A percentile compares a stretch with the other conserved stretches of the same genome.
Conservation (phyloP, 2,113 vertebrate genomes). For the Oceanites oceanicus region DNA sequence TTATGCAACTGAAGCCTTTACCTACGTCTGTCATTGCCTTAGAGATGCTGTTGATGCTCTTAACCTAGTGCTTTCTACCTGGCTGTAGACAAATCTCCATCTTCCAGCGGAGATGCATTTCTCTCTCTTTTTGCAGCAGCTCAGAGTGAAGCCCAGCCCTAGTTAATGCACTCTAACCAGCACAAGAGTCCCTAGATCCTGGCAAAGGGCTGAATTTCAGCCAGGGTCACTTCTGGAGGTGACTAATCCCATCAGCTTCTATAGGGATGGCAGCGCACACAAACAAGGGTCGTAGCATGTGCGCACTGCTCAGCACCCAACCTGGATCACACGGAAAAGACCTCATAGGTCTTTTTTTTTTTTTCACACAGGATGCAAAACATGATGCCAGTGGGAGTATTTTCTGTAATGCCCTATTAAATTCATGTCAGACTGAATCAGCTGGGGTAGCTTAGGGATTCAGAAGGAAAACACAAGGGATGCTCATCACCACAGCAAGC, state of each 20-base stretch:
- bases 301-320: neutral
- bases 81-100: neutral
- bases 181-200: neutral
- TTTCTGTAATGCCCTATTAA: neutral
- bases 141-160: neutral
- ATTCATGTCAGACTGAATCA: neutral
- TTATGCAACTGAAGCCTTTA: neutral
- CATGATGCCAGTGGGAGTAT: neutral
- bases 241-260: neutral
- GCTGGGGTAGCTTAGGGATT: neutral
- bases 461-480: neutral
- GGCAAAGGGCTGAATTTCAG: neutral
- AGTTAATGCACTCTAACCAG: neutral
- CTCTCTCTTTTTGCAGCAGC: neutral
- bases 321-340: neutral
- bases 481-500: neutral
- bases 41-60: neutral
- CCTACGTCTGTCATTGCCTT: neutral
- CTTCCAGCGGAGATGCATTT: neutral
- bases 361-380: neutral
- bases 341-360: too few species aligned
- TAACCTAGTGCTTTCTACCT: neutral
- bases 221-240: neutral
- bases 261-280: neutral
- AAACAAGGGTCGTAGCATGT: fast-evolving